These are phyloP conservation scores for Marisa cornuarietis DNA, from an alignment of 1,140 invertebrate genomes.

Conservation along the genomic window DNA sequence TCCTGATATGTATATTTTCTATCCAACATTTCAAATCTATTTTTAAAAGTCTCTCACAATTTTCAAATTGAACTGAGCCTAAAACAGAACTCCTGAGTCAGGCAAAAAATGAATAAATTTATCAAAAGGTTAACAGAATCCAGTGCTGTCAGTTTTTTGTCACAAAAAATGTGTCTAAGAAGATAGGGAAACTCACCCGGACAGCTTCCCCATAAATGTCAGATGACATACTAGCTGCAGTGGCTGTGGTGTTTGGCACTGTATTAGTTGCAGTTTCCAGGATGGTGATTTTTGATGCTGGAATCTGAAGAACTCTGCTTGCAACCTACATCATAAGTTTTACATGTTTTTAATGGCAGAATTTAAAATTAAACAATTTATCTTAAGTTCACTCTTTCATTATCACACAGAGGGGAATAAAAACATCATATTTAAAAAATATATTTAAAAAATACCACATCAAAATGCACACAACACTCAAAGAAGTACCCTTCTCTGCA, in stretches of 20 bases:
- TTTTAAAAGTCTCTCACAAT: too few relatives aligned
- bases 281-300: constrained; percentile 83
- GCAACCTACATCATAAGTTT: constrained; percentile 58
- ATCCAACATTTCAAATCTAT: too few relatives aligned
- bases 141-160: neutral
- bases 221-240: constrained; percentile 89
- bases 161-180: neutral
- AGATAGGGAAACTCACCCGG: constrained; percentile 69
- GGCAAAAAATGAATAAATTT: neutral
- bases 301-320: constrained; percentile 75
- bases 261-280: constrained; percentile 91
- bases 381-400: neutral
- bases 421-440: neutral
- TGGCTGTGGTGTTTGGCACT: constrained; percentile 92
- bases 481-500: neutral
- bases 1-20: too few relatives aligned
- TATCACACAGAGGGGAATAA: neutral
- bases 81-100: neutral
- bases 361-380: neutral
- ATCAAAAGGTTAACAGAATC: constrained; percentile 2
- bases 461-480: neutral
- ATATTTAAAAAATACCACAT: neutral
- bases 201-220: constrained; percentile 97
- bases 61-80: too few relatives aligned
- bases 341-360: neutral